Conservation (phyloP, 2,888 invertebrate genomes). For the Dendrolimus pini region DNA sequence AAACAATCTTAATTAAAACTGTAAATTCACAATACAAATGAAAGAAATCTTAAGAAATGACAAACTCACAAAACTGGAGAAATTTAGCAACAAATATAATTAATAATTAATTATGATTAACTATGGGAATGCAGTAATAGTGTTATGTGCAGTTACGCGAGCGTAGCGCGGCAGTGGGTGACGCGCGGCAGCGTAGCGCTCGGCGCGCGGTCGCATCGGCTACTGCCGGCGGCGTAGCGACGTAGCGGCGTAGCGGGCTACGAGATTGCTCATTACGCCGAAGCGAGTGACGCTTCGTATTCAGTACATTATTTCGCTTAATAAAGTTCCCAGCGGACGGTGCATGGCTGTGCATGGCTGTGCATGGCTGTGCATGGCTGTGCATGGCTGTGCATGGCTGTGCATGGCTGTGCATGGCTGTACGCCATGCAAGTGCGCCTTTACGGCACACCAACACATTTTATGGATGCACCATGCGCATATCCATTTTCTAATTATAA, state of each 20-base stretch:
- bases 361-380: too few species aligned
- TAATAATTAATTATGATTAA: not conserved
- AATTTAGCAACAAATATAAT: not conserved
- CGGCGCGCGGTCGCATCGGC: constrained; percentile 20
- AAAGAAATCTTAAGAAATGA: not conserved
- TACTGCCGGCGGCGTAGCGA: constrained; percentile 23
- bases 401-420: too few species aligned
- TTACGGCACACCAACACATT: too few species aligned
- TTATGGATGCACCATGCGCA: too few species aligned
- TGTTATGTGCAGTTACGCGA: not conserved
- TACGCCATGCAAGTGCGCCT: too few species aligned
- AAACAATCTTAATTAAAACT: constrained; percentile 17
- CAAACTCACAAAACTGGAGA: not conserved
- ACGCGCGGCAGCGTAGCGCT: constrained; percentile 22
- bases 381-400: too few species aligned
- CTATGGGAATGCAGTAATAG: not conserved
- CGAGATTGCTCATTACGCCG: constrained; percentile 47
- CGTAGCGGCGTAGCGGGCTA: constrained; percentile 24
- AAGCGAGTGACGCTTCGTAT: constrained; percentile 32
- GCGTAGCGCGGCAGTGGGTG: constrained; percentile 8
- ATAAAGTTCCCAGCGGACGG: constrained; percentile 33
- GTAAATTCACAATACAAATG: not conserved
- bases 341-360: too few species aligned
- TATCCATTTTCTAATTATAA: too few species aligned
- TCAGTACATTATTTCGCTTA: constrained; percentile 54